Base-by-base conservation (phyloP, 2,113 vertebrate genomes). In the Hypomesus transpacificus region DNA sequence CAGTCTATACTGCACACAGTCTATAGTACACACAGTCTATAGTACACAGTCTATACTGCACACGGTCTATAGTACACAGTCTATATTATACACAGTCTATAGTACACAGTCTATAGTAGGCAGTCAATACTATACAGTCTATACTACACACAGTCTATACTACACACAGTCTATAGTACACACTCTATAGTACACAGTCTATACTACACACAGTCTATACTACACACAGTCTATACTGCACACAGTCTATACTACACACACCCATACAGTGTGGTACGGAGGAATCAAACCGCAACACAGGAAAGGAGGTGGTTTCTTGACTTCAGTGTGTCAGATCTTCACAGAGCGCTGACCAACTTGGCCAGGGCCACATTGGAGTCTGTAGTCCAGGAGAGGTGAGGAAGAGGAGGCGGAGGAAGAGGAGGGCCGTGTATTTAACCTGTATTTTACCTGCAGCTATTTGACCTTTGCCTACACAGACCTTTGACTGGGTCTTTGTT, bases 311-410 rank as follows among this genome's bases (percentile, higher is more conserved):
- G 21, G 73, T 77, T 3, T 53, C 91, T 92, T 90, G 94, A 86
- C 94, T 82, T 3, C 13, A 13, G 0, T 1, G 13, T 20, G n/a
- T 17, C 88, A 94, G 96, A 98, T 82, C 84, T 99, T 2, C 93
- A 96, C 77, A 92, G 92, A 78, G 95, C 94, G 0, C 76, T 98
- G 17, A 90, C 92, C 0, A 94, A 93, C 9, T 86, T 98, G 75
- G 95, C 96, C 0, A 94, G 92, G 0, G 94, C 95, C 0, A 95
- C 95, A 0, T 85, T 98, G 66, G 96, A 98, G 71, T 98, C 96
- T 18, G 90, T 95, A 0, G 93, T 98, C 3, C 96, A 99, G 83
- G 97, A 99, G 87, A 93, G 96, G 97, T 98, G 68, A 87, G 72
- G 31, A 28, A 17, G 31, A 46, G 39, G 39, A 46, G 9, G 9